A percentile compares a stretch with the other conserved stretches of the same genome.
These are phyloP conservation scores for Phytoseiulus persimilis DNA, from an alignment of 2,888 invertebrate genomes.

Conservation along the genomic window DNA sequence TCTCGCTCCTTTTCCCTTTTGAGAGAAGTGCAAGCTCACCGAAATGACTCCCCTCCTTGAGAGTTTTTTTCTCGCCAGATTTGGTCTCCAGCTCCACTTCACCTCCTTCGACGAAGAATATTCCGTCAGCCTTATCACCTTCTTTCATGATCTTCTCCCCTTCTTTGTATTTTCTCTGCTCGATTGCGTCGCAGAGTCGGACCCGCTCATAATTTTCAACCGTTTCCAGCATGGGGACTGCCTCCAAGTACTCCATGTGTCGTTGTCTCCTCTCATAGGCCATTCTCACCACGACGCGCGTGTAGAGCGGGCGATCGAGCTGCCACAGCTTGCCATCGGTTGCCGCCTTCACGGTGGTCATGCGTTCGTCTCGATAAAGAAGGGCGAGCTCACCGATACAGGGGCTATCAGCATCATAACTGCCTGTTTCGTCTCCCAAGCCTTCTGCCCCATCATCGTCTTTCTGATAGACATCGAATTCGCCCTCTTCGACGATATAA, in stretches of 20 bases:
- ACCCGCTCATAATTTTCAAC: slow-evolving; percentile 50
- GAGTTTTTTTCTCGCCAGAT: too few relatives aligned
- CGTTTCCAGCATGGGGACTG: slow-evolving; percentile 50
- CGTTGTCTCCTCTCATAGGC: slow-evolving; percentile 50
- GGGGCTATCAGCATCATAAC: slow-evolving; percentile 48
- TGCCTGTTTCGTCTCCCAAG: slow-evolving; percentile 47
- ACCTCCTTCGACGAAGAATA: slow-evolving; percentile 50
- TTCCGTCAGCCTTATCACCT: slow-evolving; percentile 50
- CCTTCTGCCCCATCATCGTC: slow-evolving; percentile 47
- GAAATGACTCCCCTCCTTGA: too few relatives aligned
- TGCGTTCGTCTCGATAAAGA: slow-evolving; percentile 51
- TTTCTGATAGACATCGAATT: slow-evolving; percentile 16
- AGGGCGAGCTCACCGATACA: slow-evolving; percentile 52
- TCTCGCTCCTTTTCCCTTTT: too few relatives aligned
- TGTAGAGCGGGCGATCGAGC: slow-evolving; percentile 49
- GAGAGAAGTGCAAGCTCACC: too few relatives aligned
- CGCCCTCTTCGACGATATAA: slow-evolving; percentile 51
- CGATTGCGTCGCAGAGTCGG: slow-evolving; percentile 51
- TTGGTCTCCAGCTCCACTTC: too few relatives aligned
- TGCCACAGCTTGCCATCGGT: slow-evolving; percentile 50
- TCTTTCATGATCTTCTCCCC: slow-evolving; percentile 49
- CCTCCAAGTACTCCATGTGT: slow-evolving; percentile 50
- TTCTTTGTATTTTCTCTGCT: slow-evolving; percentile 47
- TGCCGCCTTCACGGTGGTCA: slow-evolving; percentile 50
- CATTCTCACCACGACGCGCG: slow-evolving; percentile 50